Base-by-base conservation (phyloP, 2,113 vertebrate species). In the Anguilla rostrata region DNA sequence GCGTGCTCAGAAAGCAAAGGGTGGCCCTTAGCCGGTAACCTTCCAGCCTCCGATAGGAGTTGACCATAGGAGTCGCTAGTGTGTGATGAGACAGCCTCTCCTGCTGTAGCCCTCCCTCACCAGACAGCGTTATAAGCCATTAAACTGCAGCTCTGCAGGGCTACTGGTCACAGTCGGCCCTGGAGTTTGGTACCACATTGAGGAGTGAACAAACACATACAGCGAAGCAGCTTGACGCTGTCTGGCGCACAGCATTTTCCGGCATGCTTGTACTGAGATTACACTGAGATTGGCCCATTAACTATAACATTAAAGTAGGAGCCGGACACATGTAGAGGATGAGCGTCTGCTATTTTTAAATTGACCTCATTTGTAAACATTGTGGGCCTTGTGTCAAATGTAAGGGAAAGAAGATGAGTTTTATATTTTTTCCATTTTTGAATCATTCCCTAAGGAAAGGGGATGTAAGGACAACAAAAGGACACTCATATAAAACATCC, bases 311-410 rank as follows among this genome's bases (percentile, higher is more conserved):
- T 43, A 81, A 15, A 26, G 12, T 41, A 41, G 29, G 29, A 43
- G 16, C 39, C 29, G 12, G 71, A 75, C 71, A 75, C 11, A 34
- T 34, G n/a, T 12, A 29, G 22, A 53, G 39, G 81, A 39, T 49
- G n/a, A 83, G 46, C 11, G 8, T 82, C 29, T 29, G 29, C 49
- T 83, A 57, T 57, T 57, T 49, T 60, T 60, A 20, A 29, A n/a
- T 60, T 56, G 82, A 60, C 46, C 82, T 60, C 26, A 60, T 83
- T 83, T 83, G 82, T 56, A 83, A 83, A 83, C 53, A 20, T 60
- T 0, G 56, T 53, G 82, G 49, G 46, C 46, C 53, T 39, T 34
- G 11, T 60, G 41, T 49, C 20, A 39, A 49, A 20, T 15, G 16
- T 6, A 49, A 82, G 81, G 40, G 43, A 29, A n/a, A 29, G 43